Percentiles rank a stretch among this genome's conserved stretches.
These are phyloP conservation scores for Drosophila neocordata DNA, from an alignment of 1,140 invertebrate genomes.

Conservation along the genomic window DNA sequence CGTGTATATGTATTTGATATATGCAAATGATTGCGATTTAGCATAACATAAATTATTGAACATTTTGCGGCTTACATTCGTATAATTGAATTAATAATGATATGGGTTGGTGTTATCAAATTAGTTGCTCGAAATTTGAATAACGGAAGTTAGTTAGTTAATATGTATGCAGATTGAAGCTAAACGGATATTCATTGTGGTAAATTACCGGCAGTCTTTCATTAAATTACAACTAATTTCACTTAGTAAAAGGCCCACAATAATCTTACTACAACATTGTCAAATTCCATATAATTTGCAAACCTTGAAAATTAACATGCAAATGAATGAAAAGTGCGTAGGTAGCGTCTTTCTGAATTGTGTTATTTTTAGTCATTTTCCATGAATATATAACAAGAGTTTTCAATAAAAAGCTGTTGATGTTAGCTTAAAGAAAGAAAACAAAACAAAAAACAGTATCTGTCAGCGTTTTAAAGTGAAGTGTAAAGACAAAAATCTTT, in stretches of 20 bases:
- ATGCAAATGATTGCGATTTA: slow-evolving; percentile 50
- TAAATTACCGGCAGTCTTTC: slow-evolving; percentile 8
- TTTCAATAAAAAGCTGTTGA: slow-evolving; percentile 40
- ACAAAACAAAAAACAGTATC: slow-evolving; percentile 6
- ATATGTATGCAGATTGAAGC: slow-evolving; percentile 6
- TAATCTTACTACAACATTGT: background rate
- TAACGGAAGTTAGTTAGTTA: slow-evolving; percentile 39
- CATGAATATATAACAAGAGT: slow-evolving; percentile 50
- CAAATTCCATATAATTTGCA: background rate
- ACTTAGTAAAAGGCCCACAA: background rate
- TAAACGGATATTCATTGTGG: slow-evolving; percentile 26
- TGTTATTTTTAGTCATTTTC: slow-evolving; percentile 20
- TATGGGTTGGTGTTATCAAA: slow-evolving; percentile 57
- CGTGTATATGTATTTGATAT: slow-evolving; percentile 33
- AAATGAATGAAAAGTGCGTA: slow-evolving; percentile 42
- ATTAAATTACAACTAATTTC: slow-evolving; percentile 42
- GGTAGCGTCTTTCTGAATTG: background rate
- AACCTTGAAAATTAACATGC: slow-evolving; percentile 41
- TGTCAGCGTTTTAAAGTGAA: background rate
- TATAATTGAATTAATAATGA: slow-evolving; percentile 61
- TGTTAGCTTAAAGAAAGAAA: slow-evolving; percentile 10
- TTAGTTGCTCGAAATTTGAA: slow-evolving; percentile 24
- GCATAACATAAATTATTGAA: slow-evolving; percentile 53
- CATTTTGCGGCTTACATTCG: slow-evolving; percentile 41
- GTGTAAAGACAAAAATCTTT: background rate